Conservation (phyloP, 2,888 invertebrate species). For the Drymonia ruficornis region DNA sequence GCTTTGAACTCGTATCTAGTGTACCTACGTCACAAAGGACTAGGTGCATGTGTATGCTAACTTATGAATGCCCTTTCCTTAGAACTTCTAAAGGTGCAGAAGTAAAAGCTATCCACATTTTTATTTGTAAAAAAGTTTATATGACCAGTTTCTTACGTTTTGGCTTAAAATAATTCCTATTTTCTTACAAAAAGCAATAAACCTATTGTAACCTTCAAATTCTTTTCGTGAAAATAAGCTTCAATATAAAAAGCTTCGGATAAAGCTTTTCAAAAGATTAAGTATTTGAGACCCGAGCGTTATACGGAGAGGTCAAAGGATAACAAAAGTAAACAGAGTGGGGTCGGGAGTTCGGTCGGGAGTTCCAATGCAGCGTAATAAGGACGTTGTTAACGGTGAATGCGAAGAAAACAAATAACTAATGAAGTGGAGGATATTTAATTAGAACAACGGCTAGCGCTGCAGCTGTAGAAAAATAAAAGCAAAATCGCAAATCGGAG, state of each 20-base stretch:
- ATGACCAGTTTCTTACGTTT: not conserved
- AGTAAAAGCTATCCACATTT: too few species aligned
- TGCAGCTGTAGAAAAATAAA: slow-evolving; percentile 28
- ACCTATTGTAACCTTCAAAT: not conserved
- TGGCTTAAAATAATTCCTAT: not conserved
- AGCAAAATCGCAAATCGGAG: slow-evolving; percentile 18
- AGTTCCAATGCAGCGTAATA: slow-evolving; percentile 15
- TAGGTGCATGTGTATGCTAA: not conserved
- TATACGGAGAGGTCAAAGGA: slow-evolving; percentile 19
- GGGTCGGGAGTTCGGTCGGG: too few species aligned
- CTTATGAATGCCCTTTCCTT: not conserved
- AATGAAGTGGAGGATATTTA: slow-evolving; percentile 42
- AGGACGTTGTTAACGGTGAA: slow-evolving; percentile 9
- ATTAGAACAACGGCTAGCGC: slow-evolving; percentile 33
- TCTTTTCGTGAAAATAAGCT: not conserved
- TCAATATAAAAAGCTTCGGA: not conserved
- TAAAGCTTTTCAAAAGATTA: slow-evolving; percentile 19
- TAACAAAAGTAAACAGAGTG: slow-evolving; percentile 15
- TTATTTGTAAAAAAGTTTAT: too few species aligned
- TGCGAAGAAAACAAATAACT: slow-evolving; percentile 35
- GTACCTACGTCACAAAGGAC: slow-evolving; percentile 11
- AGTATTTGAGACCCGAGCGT: slow-evolving; percentile 15
- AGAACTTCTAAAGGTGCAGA: too few species aligned
- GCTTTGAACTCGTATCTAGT: slow-evolving; percentile 53
- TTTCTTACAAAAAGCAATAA: not conserved